Conservation (phyloP, 2,113 vertebrate species). For the Eulemur rufifrons region DNA sequence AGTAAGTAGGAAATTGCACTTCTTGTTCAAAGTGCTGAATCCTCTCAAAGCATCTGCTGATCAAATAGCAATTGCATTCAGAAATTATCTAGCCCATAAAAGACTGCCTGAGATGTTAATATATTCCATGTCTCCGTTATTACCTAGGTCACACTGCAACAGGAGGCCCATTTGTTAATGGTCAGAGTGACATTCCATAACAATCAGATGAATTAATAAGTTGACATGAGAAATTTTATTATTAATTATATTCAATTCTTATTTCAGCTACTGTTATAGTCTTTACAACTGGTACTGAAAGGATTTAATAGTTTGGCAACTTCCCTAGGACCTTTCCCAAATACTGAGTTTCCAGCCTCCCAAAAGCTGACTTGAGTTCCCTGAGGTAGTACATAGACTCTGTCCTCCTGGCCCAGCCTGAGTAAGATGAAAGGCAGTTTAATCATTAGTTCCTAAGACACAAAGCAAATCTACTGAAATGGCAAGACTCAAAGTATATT, state of each 20-base stretch:
- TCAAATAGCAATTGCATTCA: not conserved
- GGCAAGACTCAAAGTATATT: not conserved
- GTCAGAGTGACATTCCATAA: constrained; percentile 17
- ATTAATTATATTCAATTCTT: not conserved
- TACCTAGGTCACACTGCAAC: constrained; percentile 14
- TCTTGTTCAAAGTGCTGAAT: constrained; percentile 16
- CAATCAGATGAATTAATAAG: constrained; percentile 48
- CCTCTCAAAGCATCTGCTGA: not conserved
- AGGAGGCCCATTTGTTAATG: constrained; percentile 23
- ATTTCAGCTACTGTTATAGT: not conserved
- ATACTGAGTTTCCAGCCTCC: not conserved
- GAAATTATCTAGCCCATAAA: not conserved
- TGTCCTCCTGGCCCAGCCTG: not conserved
- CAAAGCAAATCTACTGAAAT: not conserved
- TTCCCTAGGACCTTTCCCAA: not conserved
- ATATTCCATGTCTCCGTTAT: not conserved
- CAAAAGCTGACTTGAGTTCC: not conserved
- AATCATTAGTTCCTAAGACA: not conserved
- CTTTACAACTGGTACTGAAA: not conserved
- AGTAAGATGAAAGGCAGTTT: not conserved
- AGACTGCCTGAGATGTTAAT: not conserved
- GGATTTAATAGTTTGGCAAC: not conserved
- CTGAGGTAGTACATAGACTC: not conserved
- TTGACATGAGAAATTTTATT: constrained; percentile 39
- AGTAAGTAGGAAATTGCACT: not conserved